A percentile compares a stretch with the other conserved stretches of the same genome.
Evolutionary conservation across 2,888 invertebrate species (phyloP).

Genomic region (Xylocampa areola): DNA sequence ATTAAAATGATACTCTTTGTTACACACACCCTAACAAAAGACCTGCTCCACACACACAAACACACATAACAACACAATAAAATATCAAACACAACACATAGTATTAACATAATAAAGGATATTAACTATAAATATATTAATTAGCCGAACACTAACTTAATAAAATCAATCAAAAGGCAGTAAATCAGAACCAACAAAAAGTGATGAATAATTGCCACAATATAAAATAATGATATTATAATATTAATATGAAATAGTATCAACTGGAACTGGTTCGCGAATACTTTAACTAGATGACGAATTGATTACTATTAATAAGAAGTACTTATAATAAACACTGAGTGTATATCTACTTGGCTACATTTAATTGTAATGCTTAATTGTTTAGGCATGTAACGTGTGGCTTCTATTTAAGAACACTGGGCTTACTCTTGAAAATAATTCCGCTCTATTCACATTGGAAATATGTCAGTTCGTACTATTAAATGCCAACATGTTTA

Average conservation of each 20-base stretch:
- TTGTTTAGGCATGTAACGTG: too few relatives aligned
- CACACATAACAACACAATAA: conserved; percentile 3
- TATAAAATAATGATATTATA: background rate
- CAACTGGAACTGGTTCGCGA: conserved; percentile 8
- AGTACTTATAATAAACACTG: background rate
- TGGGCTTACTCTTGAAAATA: too few relatives aligned
- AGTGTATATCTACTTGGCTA: background rate
- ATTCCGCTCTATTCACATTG: too few relatives aligned
- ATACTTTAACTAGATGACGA: background rate
- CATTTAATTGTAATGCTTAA: too few relatives aligned
- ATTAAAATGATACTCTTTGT: background rate
- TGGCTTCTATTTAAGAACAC: too few relatives aligned
- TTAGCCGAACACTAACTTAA: conserved; percentile 21
- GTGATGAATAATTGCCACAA: conserved; percentile 19
- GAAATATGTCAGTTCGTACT: too few relatives aligned
- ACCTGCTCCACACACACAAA: background rate
- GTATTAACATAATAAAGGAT: conserved; percentile 20
- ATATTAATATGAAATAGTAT: too few relatives aligned
- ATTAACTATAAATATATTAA: conserved; percentile 12
- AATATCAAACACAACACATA: conserved; percentile 4
- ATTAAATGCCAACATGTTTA: too few relatives aligned
- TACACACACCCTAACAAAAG: background rate
- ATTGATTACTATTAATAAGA: conserved; percentile 5
- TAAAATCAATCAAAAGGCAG: conserved; percentile 28
- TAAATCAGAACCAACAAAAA: conserved; percentile 17